Conservation (phyloP, 2,888 invertebrate genomes). For the Hofmannophila pseudospretella region DNA sequence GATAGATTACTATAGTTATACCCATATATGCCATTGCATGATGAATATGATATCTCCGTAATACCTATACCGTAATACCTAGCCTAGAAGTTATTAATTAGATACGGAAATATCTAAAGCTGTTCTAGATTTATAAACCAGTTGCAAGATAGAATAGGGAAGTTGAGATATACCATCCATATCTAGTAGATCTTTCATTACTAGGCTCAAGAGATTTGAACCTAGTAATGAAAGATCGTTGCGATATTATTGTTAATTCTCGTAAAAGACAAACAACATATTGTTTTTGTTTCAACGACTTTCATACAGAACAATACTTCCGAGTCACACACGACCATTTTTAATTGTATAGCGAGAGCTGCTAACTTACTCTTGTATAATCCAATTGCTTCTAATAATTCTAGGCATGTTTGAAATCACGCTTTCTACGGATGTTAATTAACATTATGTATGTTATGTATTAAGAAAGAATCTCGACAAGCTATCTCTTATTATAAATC, state of each 20-base stretch:
- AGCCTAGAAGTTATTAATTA: too few species aligned
- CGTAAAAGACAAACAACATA: constrained; percentile 12
- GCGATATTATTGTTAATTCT: constrained; percentile 1
- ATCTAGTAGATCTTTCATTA: not conserved
- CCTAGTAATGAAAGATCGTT: not conserved
- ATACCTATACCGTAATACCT: too few species aligned
- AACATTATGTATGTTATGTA: not conserved
- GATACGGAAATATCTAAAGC: too few species aligned
- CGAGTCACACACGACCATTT: constrained; percentile 36
- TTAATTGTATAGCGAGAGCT: constrained; percentile 29
- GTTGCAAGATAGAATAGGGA: not conserved
- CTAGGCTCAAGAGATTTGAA: too few species aligned
- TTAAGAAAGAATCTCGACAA: not conserved
- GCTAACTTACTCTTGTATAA: constrained; percentile 15
- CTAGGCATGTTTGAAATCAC: constrained; percentile 21
- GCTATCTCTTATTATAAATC: not conserved
- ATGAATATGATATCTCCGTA: too few species aligned
- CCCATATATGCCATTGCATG: too few species aligned
- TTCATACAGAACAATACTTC: constrained; percentile 42
- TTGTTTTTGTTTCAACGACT: constrained; percentile 25
- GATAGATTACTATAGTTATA: too few species aligned
- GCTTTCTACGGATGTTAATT: constrained; percentile 26
- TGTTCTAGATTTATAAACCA: too few species aligned
- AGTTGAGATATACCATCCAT: not conserved
- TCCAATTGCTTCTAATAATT: constrained; percentile 20